phyloP scores from a whole-genome alignment of 2,113 vertebrate species.

The Eulacestoma nigropectus region DNA sequence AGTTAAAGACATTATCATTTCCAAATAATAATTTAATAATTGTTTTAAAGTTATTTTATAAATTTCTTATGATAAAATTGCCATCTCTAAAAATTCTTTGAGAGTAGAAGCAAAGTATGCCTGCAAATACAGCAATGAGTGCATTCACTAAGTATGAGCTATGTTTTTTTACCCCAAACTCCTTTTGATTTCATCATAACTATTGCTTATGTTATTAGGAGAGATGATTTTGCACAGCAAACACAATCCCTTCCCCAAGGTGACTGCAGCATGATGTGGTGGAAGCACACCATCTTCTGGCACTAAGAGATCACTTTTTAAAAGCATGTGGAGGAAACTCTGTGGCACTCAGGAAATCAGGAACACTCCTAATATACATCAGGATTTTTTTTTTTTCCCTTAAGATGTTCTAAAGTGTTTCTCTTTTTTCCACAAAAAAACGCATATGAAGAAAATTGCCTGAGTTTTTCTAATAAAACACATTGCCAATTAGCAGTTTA shows the following conservation, averaged over 20 bases:
- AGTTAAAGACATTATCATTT: neutral
- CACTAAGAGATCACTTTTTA: neutral
- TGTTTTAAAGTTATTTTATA: neutral
- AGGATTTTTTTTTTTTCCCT: neutral
- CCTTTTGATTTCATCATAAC: neutral
- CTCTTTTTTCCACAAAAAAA: neutral
- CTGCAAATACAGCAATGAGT: neutral
- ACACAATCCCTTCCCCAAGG: neutral
- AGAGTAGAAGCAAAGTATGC: neutral
- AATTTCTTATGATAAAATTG: neutral
- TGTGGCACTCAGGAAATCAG: neutral
- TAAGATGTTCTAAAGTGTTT: fast-evolving
- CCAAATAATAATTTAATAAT: neutral
- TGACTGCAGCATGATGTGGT: neutral
- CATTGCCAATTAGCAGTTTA: neutral
- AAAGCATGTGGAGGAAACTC: neutral
- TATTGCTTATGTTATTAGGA: neutral
- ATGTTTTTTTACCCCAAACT: neutral
- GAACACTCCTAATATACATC: neutral
- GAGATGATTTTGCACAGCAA: neutral
- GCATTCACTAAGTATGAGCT: neutral
- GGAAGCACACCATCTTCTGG: constrained; percentile 41
- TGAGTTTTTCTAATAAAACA: neutral
- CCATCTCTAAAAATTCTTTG: neutral
- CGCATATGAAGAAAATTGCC: neutral